phyloP scores from a whole-genome alignment of 2,888 invertebrate species.

The Acronicta psi region DNA sequence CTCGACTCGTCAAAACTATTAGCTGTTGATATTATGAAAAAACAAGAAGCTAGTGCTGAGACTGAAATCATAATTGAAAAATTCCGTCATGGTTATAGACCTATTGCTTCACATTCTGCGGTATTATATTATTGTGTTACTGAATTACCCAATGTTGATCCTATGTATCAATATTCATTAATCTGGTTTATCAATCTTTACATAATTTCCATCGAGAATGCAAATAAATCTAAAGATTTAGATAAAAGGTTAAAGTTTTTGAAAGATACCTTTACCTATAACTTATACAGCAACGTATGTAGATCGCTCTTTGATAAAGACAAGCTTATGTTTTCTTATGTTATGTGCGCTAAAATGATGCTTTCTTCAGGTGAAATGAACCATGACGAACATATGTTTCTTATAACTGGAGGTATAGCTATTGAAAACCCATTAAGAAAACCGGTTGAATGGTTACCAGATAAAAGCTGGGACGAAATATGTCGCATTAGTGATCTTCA shows the following conservation, averaged over 20 bases:
- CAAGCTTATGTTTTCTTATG: conserved; percentile 94
- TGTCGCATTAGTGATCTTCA: conserved; percentile 90
- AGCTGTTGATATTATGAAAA: conserved; percentile 94
- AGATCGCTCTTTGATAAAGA: conserved; percentile 96
- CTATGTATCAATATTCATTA: conserved; percentile 96
- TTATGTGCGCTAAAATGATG: conserved; percentile 93
- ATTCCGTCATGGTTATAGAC: conserved; percentile 92
- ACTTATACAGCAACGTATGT: conserved; percentile 94
- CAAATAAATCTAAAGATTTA: conserved; percentile 92
- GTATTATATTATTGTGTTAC: conserved; percentile 95
- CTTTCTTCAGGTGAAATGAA: conserved; percentile 89
- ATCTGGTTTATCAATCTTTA: conserved; percentile 96
- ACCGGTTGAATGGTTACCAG: conserved; percentile 92
- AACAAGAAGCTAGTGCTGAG: conserved; percentile 93
- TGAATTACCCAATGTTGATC: conserved; percentile 95
- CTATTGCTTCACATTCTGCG: conserved; percentile 94
- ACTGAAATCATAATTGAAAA: conserved; percentile 94
- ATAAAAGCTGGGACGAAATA: conserved; percentile 94
- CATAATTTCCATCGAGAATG: conserved; percentile 92
- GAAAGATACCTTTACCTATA: conserved; percentile 93
- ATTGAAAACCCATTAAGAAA: conserved; percentile 91
- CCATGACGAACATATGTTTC: conserved; percentile 90
- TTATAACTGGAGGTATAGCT: conserved; percentile 93
- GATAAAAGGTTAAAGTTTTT: conserved; percentile 92
- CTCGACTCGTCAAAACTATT: conserved; percentile 95